Evolutionary conservation across 2,888 invertebrate species (phyloP).

Genomic region (Stenodema calcarata): DNA sequence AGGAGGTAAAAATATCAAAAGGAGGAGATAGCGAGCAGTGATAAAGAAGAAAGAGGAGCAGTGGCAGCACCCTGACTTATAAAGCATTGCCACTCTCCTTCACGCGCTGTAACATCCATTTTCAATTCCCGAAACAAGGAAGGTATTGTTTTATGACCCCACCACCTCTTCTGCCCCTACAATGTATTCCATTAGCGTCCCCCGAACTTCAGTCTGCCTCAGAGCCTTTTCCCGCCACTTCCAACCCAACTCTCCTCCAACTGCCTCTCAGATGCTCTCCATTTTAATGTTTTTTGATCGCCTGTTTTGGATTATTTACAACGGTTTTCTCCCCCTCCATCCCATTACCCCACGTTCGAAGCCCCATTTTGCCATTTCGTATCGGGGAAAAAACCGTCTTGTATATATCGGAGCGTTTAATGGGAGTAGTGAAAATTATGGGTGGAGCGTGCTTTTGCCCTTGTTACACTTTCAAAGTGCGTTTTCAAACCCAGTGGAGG

Average conservation of each 20-base stretch:
- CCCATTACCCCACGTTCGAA: not conserved
- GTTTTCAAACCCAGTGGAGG: not conserved
- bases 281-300: conserved; percentile 51
- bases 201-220: not conserved
- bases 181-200: conserved; percentile 49
- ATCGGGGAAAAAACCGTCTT: conserved; percentile 17
- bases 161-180: conserved; percentile 35
- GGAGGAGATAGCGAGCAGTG: not conserved
- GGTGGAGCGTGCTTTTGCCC: conserved; percentile 15
- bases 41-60: not conserved
- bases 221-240: not conserved
- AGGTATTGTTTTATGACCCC: conserved; percentile 53
- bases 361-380: not conserved
- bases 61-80: conserved; percentile 26
- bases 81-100: conserved; percentile 47
- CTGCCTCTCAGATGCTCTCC: conserved; percentile 46
- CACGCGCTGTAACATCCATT: conserved; percentile 46
- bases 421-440: conserved; percentile 23
- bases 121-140: conserved; percentile 51
- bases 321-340: conserved; percentile 3
- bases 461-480: not conserved
- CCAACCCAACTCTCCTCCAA: conserved; percentile 10
- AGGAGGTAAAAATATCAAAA: not conserved
- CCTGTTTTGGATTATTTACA: conserved; percentile 50
- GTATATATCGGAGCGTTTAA: conserved; percentile 16